phyloP scores from a whole-genome alignment of 2,797 vertebrate species.

The Lagorchestes hirsutus region DNA sequence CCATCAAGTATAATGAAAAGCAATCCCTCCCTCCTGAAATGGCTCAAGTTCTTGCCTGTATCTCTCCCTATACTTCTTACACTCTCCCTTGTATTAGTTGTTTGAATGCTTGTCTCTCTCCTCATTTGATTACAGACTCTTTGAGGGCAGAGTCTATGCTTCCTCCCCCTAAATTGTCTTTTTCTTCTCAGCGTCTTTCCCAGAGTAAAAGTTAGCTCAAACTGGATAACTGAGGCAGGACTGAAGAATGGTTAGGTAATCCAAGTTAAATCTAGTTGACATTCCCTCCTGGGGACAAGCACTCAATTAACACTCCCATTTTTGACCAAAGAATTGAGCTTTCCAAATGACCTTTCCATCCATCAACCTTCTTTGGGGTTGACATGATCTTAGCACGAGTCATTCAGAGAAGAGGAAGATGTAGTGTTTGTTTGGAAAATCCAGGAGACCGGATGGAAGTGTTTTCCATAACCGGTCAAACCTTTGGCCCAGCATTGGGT shows the following conservation, averaged over 20 bases:
- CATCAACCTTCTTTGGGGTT: slow-evolving; percentile 31
- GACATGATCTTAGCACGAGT: slow-evolving; percentile 35
- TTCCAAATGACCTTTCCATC: background rate
- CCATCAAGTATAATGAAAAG: background rate
- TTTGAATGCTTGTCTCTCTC: background rate
- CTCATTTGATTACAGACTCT: background rate
- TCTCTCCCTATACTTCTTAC: background rate
- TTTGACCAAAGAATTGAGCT: slow-evolving; percentile 56
- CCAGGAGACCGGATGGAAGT: background rate
- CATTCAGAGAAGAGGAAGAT: background rate
- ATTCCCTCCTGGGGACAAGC: slow-evolving; percentile 18
- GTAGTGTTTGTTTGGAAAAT: slow-evolving; percentile 43
- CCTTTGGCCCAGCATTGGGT: slow-evolving; percentile 19
- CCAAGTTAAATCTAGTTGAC: background rate
- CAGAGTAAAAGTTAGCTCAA: background rate
- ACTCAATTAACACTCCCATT: slow-evolving; percentile 53
- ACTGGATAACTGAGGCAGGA: background rate
- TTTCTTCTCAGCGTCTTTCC: background rate
- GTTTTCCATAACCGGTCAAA: slow-evolving; percentile 44
- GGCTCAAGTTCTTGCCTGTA: background rate
- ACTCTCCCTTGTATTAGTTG: background rate
- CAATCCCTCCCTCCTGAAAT: background rate
- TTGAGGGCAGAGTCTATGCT: background rate
- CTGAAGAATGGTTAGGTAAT: background rate
- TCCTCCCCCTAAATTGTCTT: background rate